Evolutionary conservation across 2,888 invertebrate genomes (phyloP).

Genomic region (Endotricha flammealis): DNA sequence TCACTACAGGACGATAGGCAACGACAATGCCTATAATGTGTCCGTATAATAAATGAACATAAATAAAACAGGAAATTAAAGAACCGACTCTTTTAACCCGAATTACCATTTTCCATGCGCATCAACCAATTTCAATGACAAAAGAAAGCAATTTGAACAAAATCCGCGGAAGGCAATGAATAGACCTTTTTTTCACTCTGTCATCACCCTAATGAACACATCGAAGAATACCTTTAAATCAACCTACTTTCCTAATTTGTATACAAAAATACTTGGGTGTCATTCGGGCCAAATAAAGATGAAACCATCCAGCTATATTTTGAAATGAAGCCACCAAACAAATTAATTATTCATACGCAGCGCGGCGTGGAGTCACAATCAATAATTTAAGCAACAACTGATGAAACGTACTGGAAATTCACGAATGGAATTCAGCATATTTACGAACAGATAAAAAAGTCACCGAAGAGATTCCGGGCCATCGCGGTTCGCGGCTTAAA

Average conservation of each 20-base stretch:
- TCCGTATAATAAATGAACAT: background rate
- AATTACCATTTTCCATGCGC: conserved; percentile 19
- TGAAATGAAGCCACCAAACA: conserved; percentile 25
- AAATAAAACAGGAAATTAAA: conserved; percentile 8
- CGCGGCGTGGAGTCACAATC: conserved; percentile 30
- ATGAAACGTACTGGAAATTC: conserved; percentile 18
- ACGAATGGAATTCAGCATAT: conserved; percentile 25
- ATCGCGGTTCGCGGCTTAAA: conserved; percentile 24
- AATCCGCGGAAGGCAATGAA: conserved; percentile 25
- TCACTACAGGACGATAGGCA: too few species aligned
- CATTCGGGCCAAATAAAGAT: conserved; percentile 20
- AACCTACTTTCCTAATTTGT: conserved; percentile 16
- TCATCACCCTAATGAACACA: conserved; percentile 42
- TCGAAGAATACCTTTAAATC: conserved; percentile 28
- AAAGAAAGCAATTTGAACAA: conserved; percentile 47
- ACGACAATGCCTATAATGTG: too few species aligned
- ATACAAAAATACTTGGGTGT: conserved; percentile 13
- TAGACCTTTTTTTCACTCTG: conserved; percentile 32
- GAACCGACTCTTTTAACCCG: conserved; percentile 16
- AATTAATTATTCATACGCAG: conserved; percentile 35
- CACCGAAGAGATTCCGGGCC: conserved; percentile 27
- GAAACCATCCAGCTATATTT: conserved; percentile 24
- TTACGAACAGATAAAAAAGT: conserved; percentile 22
- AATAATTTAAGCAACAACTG: conserved; percentile 35
- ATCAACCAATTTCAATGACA: conserved; percentile 44